phyloP scores from a whole-genome alignment of 2,888 invertebrate genomes.

The Drosophila anomalipes region DNA sequence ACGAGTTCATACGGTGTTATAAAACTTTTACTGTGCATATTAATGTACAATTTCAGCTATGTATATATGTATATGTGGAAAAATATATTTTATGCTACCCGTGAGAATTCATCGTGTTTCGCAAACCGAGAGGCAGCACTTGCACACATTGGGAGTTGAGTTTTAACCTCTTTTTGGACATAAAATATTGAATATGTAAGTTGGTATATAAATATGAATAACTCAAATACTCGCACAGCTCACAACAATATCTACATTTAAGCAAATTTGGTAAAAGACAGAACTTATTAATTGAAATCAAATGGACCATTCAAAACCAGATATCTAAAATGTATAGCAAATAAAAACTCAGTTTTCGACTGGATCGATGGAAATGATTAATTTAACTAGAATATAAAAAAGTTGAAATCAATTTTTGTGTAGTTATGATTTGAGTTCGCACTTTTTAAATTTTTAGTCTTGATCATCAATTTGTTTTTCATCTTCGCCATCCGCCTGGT shows the following conservation, averaged over 20 bases:
- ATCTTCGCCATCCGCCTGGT: background rate
- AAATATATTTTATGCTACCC: conserved; percentile 72
- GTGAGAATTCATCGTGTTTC: conserved; percentile 60
- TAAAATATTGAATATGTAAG: conserved; percentile 46
- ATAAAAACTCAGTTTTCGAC: background rate
- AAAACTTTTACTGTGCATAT: conserved; percentile 63
- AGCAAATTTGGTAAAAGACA: conserved; percentile 41
- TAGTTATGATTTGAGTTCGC: background rate
- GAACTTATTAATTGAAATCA: conserved; percentile 63
- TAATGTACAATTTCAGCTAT: conserved; percentile 68
- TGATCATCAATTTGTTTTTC: background rate
- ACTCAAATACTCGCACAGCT: conserved; percentile 30
- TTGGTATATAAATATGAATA: conserved; percentile 54
- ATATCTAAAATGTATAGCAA: conserved; percentile 22
- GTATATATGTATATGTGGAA: conserved; percentile 3
- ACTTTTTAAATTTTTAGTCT: background rate
- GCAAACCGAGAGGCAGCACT: conserved; percentile 31
- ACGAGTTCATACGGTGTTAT: conserved; percentile 24
- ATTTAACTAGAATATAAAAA: conserved; percentile 15
- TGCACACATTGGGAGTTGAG: conserved; percentile 10
- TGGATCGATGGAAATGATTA: conserved; percentile 10
- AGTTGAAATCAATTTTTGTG: background rate
- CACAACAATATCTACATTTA: conserved; percentile 48
- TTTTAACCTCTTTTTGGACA: conserved; percentile 23
- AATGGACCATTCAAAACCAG: conserved; percentile 34